phyloP scores from a whole-genome alignment of 2,113 vertebrate species.

The Apteryx mantelli region DNA sequence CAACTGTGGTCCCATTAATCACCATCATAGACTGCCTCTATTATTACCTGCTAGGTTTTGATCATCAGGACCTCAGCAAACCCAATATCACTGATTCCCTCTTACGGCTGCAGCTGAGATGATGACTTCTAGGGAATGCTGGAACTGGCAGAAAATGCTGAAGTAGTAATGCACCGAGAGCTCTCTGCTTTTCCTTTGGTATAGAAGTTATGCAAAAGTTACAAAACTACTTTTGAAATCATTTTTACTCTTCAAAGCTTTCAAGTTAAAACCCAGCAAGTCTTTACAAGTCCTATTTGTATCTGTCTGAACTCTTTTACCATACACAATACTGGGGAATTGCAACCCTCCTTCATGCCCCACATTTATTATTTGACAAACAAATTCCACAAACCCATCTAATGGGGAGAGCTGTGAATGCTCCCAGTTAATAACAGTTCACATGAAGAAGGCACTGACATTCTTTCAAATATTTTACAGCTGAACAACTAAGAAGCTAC shows the following conservation, averaged over 20 bases:
- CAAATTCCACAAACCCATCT: background rate
- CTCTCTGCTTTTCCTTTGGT: background rate
- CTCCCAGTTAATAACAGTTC: background rate
- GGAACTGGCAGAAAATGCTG: conserved; percentile 17
- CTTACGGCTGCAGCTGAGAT: conserved; percentile 25
- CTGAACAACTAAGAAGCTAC: background rate
- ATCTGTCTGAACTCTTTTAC: background rate
- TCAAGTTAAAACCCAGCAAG: background rate
- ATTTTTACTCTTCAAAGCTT: background rate
- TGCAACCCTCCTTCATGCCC: background rate
- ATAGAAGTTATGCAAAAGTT: background rate
- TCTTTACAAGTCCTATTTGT: background rate
- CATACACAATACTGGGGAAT: background rate
- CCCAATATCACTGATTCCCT: conserved; percentile 26
- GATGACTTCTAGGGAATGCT: conserved; percentile 8
- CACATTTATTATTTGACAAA: background rate
- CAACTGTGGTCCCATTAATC: conserved; percentile 13
- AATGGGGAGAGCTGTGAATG: background rate
- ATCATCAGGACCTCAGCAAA: conserved; percentile 46
- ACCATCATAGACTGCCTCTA: background rate
- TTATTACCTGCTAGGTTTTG: conserved; percentile 42
- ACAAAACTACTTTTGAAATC: background rate
- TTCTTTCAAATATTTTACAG: background rate
- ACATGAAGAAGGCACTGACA: background rate
- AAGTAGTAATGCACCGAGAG: background rate